phyloP scores from a whole-genome alignment of 2,797 vertebrate species.

The Sebastes taczanowskii region DNA sequence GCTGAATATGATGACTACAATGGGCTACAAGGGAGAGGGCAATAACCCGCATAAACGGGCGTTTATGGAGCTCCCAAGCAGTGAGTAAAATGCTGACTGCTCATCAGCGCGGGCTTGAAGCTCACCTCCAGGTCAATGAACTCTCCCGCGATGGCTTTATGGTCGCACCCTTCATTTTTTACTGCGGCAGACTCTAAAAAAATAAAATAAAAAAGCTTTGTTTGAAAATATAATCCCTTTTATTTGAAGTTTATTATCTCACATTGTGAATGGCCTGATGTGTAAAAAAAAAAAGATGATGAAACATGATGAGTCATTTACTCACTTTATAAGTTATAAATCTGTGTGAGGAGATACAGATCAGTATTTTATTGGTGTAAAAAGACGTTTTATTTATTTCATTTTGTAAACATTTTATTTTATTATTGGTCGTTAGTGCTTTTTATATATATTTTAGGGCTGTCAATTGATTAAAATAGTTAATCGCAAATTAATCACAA shows the following conservation, averaged over 20 bases:
- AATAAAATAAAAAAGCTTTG: constrained; percentile 52
- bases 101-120: constrained; percentile 49
- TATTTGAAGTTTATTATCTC: constrained; percentile 37
- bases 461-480: neutral
- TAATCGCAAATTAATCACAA: too few species aligned
- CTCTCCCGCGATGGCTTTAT: constrained; percentile 52
- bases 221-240: constrained; percentile 24
- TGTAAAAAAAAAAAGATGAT: constrained; percentile 18
- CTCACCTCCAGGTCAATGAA: constrained; percentile 77
- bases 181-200: constrained; percentile 24
- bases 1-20: constrained; percentile 59
- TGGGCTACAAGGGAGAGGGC: constrained; percentile 32
- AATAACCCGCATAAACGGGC: constrained; percentile 58
- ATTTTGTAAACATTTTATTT: neutral
- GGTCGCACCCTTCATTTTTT: constrained; percentile 48
- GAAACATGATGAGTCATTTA: constrained; percentile 1
- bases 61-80: constrained; percentile 64
- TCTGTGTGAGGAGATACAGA: neutral
- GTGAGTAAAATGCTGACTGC: constrained; percentile 67
- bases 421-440: neutral
- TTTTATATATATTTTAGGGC: neutral
- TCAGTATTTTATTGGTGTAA: constrained; percentile 2
- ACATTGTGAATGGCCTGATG: constrained; percentile 5
- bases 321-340: neutral
- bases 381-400: neutral